Percentiles rank a stretch among this genome's conserved stretches.
Conservation (phyloP, 23 tunicate genomes). For the Aplidium turbinatum region DNA sequence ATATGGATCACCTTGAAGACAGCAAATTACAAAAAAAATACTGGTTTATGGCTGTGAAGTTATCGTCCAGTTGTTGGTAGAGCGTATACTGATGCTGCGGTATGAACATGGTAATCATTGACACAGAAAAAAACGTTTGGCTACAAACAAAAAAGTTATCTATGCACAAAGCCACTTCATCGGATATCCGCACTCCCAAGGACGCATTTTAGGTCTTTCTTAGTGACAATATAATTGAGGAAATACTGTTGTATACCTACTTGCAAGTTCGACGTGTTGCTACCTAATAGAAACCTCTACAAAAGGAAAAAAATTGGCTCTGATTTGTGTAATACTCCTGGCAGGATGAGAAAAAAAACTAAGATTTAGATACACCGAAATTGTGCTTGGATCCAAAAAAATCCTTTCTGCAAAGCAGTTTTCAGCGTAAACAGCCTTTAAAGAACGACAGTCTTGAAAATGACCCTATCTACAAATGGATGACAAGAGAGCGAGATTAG, state of each 20-base stretch:
- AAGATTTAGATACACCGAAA: slow-evolving; percentile 23
- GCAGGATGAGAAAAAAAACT: slow-evolving; percentile 45
- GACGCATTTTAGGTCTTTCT: slow-evolving; percentile 34
- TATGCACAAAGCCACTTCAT: no score
- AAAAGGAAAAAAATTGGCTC: slow-evolving; percentile 31
- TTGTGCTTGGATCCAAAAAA: slow-evolving; percentile 25
- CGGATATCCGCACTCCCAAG: slow-evolving; percentile 30
- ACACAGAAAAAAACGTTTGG: no score
- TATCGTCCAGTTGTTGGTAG: no score
- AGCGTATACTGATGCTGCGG: no score
- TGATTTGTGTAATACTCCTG: slow-evolving; percentile 27
- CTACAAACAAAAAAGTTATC: no score
- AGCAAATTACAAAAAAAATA: no score
- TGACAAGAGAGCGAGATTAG: slow-evolving; percentile 29
- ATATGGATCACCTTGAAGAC: no score
- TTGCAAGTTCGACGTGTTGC: slow-evolving; percentile 33
- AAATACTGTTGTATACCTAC: slow-evolving; percentile 30
- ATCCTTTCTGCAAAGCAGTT: slow-evolving; percentile 25
- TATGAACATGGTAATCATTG: no score
- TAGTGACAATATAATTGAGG: slow-evolving; percentile 38
- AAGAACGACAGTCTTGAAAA: no score
- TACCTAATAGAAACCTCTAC: slow-evolving; percentile 13
- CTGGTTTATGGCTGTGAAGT: no score
- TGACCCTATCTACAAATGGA: slow-evolving; percentile 30
- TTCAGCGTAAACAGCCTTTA: slow-evolving; percentile 28